Evolutionary conservation across 2,113 vertebrate genomes (phyloP), one percentile per base, ranked within the genome.

Genomic region (human): DNA sequence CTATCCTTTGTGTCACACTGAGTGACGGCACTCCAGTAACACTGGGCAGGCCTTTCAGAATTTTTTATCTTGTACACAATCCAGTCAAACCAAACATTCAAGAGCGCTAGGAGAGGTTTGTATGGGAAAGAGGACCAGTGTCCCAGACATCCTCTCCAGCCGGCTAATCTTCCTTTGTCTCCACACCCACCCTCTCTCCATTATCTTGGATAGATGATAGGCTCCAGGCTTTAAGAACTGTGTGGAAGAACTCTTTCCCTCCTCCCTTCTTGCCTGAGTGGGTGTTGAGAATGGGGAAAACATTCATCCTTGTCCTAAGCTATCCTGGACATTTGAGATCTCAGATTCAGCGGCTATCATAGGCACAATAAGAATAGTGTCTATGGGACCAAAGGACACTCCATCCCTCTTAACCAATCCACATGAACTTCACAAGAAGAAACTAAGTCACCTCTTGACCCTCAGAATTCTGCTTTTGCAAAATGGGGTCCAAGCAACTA

Each of bases 271-370:
- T 38, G 30, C 43, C 66, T 81, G 66, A 85, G 86, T 89, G 72
- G 64, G 50, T 89, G 38, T 87, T 81, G 81, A 90, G 35, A 94
- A 79, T 8, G 64, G 75, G 70, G 70, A 97, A 94, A 85, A 85
- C 38, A 85, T 57, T n/a, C 50, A n/a, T 72, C 89, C 70, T 45
- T 66, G 50, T 81, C 79, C 32, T 38, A 66, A 81, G 43, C 76
- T 78, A 40, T 50, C 32, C 64, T 90, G 52, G 85, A 94, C 91
- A 12, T 92, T 52, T 66, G 64, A 96, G 57, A 89, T 72, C 57
- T 90, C 45, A 18, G 8, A 57, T 76, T 91, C 35, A 40, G 59
- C 38, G 0, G 0, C 45, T 82, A 16, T 40, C 10, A 61, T 7
- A 93, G 40, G 38, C 45, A 76, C 66, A 82, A n/a, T 88, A 86